These are phyloP conservation scores for Lutjanus campechanus DNA, from an alignment of 2,797 vertebrate genomes.

Conservation along the genomic window DNA sequence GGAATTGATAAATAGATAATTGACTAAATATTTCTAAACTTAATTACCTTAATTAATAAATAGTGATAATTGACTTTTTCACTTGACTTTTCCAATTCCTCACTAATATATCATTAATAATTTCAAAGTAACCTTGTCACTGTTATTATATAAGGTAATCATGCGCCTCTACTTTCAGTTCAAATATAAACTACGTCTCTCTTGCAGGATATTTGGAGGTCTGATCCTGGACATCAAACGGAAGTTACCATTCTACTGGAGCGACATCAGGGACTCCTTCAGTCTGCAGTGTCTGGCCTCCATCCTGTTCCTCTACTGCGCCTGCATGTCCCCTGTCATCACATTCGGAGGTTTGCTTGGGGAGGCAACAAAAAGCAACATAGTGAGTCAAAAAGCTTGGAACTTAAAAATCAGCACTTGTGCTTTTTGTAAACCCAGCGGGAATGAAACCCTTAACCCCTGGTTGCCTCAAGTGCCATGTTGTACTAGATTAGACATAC, in stretches of 20 bases:
- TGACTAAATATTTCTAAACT: no score
- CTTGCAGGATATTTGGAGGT: conserved; percentile 93
- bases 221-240: conserved; percentile 94
- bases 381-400: conserved; percentile 89
- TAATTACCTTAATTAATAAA: no score
- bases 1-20: neutral
- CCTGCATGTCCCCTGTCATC: conserved; percentile 99
- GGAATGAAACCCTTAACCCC: neutral
- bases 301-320: conserved; percentile 98
- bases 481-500: neutral
- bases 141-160: neutral
- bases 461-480: neutral
- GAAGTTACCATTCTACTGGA: conserved; percentile 97
- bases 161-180: neutral
- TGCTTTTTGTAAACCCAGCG: conserved; percentile 10
- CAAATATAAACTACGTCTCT: neutral
- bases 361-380: conserved; percentile 96
- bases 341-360: conserved; percentile 98
- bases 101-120: neutral
- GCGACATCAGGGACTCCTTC: conserved; percentile 95
- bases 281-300: conserved; percentile 98
- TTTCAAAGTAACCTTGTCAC: neutral
- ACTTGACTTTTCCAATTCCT: neutral
- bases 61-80: no score
- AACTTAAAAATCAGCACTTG: conserved; percentile 20